Evolutionary conservation across 2,797 vertebrate species (phyloP).

Genomic region (Darevskia mixta): DNA sequence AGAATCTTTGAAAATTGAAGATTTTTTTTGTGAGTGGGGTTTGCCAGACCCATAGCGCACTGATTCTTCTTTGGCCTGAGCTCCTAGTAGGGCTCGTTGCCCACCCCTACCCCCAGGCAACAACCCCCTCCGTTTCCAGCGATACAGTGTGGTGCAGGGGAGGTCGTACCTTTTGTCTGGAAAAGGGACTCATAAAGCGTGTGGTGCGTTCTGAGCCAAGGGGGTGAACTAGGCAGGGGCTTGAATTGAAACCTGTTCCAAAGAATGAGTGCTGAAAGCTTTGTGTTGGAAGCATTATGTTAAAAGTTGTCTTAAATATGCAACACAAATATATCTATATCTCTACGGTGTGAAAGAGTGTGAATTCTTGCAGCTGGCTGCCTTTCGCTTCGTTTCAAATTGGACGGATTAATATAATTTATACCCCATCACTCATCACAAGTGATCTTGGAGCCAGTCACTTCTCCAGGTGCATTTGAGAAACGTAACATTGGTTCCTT

Average conservation of each 20-base stretch:
- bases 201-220: neutral
- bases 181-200: neutral
- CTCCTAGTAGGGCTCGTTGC: neutral
- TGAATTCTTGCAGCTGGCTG: conserved; percentile 16
- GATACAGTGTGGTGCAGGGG: too few species aligned
- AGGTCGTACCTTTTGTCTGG: neutral
- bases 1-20: neutral
- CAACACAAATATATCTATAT: conserved; percentile 80
- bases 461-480: neutral
- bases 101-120: neutral
- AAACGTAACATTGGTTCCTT: neutral
- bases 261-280: conserved; percentile 12
- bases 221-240: fast-evolving
- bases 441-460: too few species aligned
- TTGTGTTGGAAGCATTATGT: conserved; percentile 70
- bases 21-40: neutral
- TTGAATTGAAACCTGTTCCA: neutral
- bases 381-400: neutral
- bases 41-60: neutral
- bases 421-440: too few species aligned
- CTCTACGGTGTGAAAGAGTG: conserved; percentile 52
- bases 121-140: neutral
- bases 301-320: conserved; percentile 79
- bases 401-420: too few species aligned
- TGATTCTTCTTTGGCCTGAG: neutral